These are phyloP conservation scores for Cisticola juncidis DNA, from an alignment of 2,113 vertebrate species.

Conservation along the genomic window DNA sequence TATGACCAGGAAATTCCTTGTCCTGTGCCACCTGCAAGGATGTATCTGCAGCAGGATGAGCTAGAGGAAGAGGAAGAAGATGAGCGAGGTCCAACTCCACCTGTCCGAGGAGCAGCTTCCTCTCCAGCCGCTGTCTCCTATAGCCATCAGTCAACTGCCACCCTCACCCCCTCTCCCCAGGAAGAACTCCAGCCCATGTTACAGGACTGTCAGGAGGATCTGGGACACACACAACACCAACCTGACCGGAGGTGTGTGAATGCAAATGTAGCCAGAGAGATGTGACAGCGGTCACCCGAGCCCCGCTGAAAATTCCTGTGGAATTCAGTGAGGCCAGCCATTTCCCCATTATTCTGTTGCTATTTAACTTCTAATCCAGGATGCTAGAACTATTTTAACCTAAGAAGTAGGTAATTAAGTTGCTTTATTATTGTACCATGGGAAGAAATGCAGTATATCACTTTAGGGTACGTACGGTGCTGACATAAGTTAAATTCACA, in stretches of 20 bases:
- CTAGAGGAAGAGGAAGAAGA: conserved; percentile 88
- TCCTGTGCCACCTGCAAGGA: conserved; percentile 89
- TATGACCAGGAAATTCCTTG: conserved; percentile 92
- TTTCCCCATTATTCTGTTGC: neutral
- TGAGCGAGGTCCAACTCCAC: conserved; percentile 94
- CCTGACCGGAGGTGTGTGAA: conserved; percentile 87
- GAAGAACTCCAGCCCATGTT: conserved; percentile 97
- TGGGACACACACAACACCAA: conserved; percentile 72
- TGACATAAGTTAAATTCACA: conserved; percentile 47
- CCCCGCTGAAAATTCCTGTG: neutral
- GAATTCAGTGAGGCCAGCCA: neutral
- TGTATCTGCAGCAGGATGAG: conserved; percentile 96
- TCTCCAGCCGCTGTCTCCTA: conserved; percentile 97
- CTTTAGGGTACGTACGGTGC: neutral
- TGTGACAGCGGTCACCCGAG: neutral
- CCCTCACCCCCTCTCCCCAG: conserved; percentile 95
- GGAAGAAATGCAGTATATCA: conserved; percentile 31
- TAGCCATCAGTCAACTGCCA: conserved; percentile 97
- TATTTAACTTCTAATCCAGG: neutral
- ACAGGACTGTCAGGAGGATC: conserved; percentile 85
- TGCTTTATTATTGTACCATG: neutral
- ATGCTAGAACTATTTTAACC: neutral
- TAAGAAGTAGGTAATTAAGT: neutral
- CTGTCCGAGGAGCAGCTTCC: conserved; percentile 91
- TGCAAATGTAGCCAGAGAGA: neutral